phyloP scores from a whole-genome alignment of 2,797 vertebrate species.

The Cossypha niveicapilla region DNA sequence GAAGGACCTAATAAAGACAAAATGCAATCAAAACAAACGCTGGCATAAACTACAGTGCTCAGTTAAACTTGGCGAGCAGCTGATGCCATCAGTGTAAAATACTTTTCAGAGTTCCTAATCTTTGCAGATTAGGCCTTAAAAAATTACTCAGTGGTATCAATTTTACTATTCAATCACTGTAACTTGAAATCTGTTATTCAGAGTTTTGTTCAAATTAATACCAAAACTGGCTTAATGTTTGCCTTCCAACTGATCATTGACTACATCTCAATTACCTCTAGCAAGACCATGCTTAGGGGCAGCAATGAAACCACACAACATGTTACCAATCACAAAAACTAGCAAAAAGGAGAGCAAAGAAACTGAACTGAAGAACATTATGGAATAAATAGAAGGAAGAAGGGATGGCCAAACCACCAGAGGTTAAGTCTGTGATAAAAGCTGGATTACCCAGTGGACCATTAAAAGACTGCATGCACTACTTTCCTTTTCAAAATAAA shows the following conservation, averaged over 20 bases:
- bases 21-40: neutral
- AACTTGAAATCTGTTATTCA: neutral
- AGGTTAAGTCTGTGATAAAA: neutral
- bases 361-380: neutral
- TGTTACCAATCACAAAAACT: neutral
- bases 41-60: neutral
- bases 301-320: neutral
- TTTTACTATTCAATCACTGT: neutral
- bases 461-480: neutral
- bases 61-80: neutral
- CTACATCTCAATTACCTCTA: neutral
- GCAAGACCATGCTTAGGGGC: neutral
- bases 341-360: neutral
- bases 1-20: slow-evolving; percentile 79
- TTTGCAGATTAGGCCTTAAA: neutral
- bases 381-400: neutral
- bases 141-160: neutral
- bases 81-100: neutral
- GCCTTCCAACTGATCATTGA: neutral
- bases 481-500: neutral
- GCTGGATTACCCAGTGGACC: neutral
- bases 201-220: neutral
- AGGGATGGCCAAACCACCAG: neutral
- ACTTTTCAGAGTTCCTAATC: neutral
- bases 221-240: neutral